These are phyloP conservation scores for Apteryx owenii DNA, from an alignment of 2,113 vertebrate genomes.

Conservation along the genomic window DNA sequence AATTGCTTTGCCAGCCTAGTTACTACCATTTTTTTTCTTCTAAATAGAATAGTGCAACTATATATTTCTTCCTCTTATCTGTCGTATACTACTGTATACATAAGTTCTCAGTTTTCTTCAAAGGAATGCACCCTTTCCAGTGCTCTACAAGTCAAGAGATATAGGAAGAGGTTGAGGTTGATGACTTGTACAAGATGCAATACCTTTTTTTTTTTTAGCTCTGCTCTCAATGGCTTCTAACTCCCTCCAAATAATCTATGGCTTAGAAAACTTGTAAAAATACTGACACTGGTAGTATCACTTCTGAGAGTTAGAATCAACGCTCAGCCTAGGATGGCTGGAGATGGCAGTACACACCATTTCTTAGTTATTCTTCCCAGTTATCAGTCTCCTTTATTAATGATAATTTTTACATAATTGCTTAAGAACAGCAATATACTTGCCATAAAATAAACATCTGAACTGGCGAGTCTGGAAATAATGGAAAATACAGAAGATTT, in stretches of 20 bases:
- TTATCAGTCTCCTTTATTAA: not conserved
- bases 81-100: not conserved
- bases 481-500: not conserved
- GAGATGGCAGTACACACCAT: not conserved
- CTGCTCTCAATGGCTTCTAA: not conserved
- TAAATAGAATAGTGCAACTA: not conserved
- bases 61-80: not conserved
- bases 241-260: not conserved
- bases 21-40: not conserved
- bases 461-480: not conserved
- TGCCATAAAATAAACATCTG: not conserved
- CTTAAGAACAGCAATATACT: not conserved
- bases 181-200: not conserved
- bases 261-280: not conserved
- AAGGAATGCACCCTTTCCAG: not conserved
- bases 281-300: not conserved
- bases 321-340: not conserved
- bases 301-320: not conserved
- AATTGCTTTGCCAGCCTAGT: slow-evolving; percentile 23
- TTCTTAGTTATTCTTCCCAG: not conserved
- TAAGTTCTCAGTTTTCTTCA: not conserved
- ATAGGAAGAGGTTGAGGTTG: not conserved
- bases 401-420: not conserved
- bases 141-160: not conserved
- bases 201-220: not conserved